Evolutionary conservation across 1,140 invertebrate genomes (phyloP).

Genomic region (Philotrypesis tridentata): DNA sequence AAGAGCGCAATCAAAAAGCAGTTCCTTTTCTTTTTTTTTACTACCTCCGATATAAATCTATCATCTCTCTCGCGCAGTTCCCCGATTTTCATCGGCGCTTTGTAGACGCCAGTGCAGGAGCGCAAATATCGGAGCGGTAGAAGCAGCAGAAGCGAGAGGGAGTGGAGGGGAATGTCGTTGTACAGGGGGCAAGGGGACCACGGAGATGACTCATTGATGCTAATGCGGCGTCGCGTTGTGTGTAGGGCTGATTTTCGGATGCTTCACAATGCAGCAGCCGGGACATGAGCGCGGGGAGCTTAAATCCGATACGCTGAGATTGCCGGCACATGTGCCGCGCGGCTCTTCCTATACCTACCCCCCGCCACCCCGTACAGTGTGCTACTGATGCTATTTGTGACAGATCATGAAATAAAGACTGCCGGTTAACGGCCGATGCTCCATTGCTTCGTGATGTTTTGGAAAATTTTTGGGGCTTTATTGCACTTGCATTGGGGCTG

Average conservation of each 20-base stretch:
- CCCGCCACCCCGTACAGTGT: background rate
- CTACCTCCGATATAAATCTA: background rate
- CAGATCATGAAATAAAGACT: background rate
- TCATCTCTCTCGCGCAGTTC: background rate
- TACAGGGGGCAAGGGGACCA: background rate
- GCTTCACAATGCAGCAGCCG: background rate
- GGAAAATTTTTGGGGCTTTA: background rate
- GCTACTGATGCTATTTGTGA: background rate
- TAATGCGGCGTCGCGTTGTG: background rate
- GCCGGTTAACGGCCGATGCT: background rate
- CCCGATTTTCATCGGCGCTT: background rate
- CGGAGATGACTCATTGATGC: constrained; percentile 50
- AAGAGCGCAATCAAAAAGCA: background rate
- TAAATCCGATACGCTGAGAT: constrained; percentile 28
- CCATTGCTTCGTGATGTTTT: background rate
- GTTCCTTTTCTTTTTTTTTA: background rate
- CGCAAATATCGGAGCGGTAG: background rate
- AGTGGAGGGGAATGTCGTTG: too few species aligned
- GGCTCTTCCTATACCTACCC: too few species aligned
- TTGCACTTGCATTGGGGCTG: too few species aligned
- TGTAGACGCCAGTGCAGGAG: background rate
- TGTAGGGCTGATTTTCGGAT: constrained; percentile 10
- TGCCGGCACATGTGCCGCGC: constrained; percentile 22
- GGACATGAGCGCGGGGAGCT: background rate
- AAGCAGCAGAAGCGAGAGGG: too few species aligned